Evolutionary conservation across 2,797 vertebrate species (phyloP).

Genomic region (Neopelma chrysocephalum): DNA sequence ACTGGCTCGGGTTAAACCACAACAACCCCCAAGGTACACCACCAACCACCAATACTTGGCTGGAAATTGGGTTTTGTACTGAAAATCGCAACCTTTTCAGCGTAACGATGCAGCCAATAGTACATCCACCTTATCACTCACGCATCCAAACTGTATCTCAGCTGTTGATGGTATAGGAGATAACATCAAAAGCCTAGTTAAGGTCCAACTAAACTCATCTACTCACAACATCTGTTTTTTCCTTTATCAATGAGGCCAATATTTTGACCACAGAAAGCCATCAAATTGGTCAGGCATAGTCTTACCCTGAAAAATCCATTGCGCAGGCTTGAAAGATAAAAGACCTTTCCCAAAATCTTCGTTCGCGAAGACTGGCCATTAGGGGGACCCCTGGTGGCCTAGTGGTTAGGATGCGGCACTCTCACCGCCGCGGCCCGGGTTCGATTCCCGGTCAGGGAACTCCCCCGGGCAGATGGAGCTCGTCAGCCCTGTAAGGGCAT

Average conservation of each 20-base stretch:
- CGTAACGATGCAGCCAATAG: background rate
- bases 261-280: background rate
- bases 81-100: background rate
- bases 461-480: too few species aligned
- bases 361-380: too few species aligned
- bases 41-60: background rate
- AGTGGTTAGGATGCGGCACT: slow-evolving; percentile 53
- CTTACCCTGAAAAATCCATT: background rate
- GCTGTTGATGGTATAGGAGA: background rate
- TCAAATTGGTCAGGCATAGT: background rate
- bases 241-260: background rate
- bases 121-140: background rate
- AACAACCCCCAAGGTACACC: background rate
- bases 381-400: slow-evolving; percentile 51
- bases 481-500: too few species aligned
- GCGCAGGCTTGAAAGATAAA: too few species aligned
- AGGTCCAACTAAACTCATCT: background rate
- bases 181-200: background rate
- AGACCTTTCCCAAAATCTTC: too few species aligned
- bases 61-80: background rate
- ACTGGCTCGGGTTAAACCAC: background rate
- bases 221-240: background rate
- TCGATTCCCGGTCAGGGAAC: background rate
- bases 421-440: slow-evolving; percentile 17
- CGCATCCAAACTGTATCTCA: background rate